phyloP scores from a whole-genome alignment of 2,888 invertebrate genomes.

The Augiades crinisus region DNA sequence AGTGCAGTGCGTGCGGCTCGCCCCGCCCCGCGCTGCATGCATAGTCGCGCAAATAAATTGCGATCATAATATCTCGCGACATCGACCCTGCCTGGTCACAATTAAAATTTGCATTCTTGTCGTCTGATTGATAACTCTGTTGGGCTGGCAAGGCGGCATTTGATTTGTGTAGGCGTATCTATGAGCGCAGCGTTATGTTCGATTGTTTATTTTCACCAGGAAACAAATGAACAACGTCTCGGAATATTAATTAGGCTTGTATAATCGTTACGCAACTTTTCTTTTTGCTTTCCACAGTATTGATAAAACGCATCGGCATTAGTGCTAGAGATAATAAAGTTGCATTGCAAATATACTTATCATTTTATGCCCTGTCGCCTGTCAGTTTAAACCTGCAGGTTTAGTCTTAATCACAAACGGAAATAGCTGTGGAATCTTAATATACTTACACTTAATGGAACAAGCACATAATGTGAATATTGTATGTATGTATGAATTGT shows the following conservation, averaged over 20 bases:
- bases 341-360: constrained; percentile 24
- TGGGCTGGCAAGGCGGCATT: constrained; percentile 59
- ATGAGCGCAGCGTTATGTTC: constrained; percentile 6
- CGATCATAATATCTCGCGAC: constrained; percentile 63
- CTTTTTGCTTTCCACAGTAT: constrained; percentile 5
- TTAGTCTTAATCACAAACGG: constrained; percentile 20
- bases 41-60: constrained; percentile 60
- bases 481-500: neutral
- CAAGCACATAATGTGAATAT: constrained; percentile 1
- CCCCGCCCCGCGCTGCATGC: constrained; percentile 51
- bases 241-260: constrained; percentile 1
- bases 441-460: constrained; percentile 3
- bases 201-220: constrained; percentile 22
- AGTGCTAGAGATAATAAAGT: constrained; percentile 21
- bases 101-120: constrained; percentile 77
- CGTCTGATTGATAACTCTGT: constrained; percentile 74
- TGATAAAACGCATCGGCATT: constrained; percentile 18
- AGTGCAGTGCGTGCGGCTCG: constrained; percentile 48
- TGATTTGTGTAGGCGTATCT: constrained; percentile 49
- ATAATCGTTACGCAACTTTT: constrained; percentile 1
- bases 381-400: constrained; percentile 21
- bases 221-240: neutral
- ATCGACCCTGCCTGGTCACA: constrained; percentile 53
- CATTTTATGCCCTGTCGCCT: constrained; percentile 22
- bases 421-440: constrained; percentile 14